phyloP scores from a whole-genome alignment of 2,797 vertebrate genomes.

The Acrocephalus scirpaceus region DNA sequence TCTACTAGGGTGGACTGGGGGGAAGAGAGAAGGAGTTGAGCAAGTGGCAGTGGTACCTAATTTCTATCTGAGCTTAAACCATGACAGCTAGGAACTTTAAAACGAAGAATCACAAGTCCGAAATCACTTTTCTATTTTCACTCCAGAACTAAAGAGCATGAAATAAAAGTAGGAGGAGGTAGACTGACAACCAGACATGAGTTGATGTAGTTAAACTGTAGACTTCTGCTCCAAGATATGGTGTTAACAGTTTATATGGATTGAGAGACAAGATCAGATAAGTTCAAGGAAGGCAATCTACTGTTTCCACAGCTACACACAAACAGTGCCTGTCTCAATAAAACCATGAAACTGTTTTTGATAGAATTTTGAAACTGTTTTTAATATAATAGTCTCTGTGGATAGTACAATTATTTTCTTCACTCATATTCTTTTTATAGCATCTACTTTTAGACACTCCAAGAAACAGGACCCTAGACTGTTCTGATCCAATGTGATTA shows the following conservation, averaged over 20 bases:
- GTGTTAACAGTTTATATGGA: neutral
- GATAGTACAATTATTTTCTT: neutral
- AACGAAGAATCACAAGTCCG: neutral
- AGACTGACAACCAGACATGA: neutral
- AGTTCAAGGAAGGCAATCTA: neutral
- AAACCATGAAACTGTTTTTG: neutral
- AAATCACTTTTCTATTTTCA: neutral
- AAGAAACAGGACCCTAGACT: neutral
- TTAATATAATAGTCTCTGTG: neutral
- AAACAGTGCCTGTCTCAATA: neutral
- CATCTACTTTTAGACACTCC: neutral
- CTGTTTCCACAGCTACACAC: neutral
- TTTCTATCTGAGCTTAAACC: neutral
- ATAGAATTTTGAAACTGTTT: neutral
- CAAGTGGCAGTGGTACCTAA: neutral
- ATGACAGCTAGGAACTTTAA: neutral
- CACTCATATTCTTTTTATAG: neutral
- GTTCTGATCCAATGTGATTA: neutral
- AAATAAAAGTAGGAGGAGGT: neutral
- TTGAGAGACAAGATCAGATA: neutral
- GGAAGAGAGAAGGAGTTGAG: neutral
- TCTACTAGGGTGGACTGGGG: rapidly evolving
- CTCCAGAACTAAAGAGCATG: neutral
- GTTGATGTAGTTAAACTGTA: neutral
- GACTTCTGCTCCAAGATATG: neutral